A percentile compares a stretch with the other conserved stretches of the same genome.
Conservation (phyloP, 37 sponge, comb jelly and placozoan genomes). For the Beroe forskalii region DNA sequence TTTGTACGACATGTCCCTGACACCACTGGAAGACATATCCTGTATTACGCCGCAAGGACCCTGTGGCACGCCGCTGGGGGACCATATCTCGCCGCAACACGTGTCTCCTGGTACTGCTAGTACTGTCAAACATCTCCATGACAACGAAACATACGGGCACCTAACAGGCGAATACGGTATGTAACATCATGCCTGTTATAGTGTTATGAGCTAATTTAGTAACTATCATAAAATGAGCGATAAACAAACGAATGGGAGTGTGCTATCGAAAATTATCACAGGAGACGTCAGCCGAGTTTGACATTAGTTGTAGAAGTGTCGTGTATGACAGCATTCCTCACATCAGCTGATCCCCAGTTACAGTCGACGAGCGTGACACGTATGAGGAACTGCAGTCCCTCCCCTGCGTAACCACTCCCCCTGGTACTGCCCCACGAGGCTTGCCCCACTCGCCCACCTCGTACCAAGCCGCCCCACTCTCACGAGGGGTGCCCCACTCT, state of each 20-base stretch:
- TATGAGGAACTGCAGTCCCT: neutral
- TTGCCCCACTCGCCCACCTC: no score
- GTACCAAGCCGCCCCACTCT: neutral
- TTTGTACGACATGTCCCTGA: slow-evolving; percentile 62
- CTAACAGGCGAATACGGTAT: slow-evolving; percentile 58
- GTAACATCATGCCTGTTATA: neutral
- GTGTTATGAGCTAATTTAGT: neutral
- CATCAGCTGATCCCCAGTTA: no score
- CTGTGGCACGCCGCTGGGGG: neutral
- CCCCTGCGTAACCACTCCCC: neutral
- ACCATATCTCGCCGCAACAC: neutral
- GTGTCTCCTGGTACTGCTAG: neutral
- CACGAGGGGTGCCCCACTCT: neutral
- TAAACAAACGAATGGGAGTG: no score
- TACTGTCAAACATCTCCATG: neutral
- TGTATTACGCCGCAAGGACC: slow-evolving; percentile 19
- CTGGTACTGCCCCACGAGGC: neutral
- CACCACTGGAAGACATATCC: slow-evolving; percentile 52
- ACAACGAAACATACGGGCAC: neutral
- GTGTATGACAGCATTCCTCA: no score
- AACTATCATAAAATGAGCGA: no score
- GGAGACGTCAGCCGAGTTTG: no score
- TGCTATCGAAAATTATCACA: no score
- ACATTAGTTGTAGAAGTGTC: no score
- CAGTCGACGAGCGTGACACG: neutral